A percentile compares a stretch with the other conserved stretches of the same genome.
Conservation (phyloP, 1,140 invertebrate species). For the Cydia fagiglandana region DNA sequence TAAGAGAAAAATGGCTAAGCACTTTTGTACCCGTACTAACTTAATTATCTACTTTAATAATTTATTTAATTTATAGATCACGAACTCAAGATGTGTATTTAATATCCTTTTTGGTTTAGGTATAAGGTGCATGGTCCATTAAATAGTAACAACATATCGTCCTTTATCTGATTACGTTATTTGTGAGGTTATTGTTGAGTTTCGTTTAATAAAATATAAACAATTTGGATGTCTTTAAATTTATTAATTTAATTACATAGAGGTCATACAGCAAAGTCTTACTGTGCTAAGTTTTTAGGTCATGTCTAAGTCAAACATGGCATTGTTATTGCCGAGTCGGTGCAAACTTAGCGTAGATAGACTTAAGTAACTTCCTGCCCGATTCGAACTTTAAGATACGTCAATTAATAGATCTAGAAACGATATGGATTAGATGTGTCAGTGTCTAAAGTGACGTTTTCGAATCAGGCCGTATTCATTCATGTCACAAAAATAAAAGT, state of each 20-base stretch:
- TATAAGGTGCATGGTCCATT: conserved; percentile 53
- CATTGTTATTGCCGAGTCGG: too few relatives aligned
- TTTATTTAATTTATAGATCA: conserved; percentile 17
- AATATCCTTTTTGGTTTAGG: conserved; percentile 36
- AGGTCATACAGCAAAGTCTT: too few relatives aligned
- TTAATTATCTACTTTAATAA: conserved; percentile 17
- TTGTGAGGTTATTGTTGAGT: conserved; percentile 73
- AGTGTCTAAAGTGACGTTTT: too few relatives aligned
- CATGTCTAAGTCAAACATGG: too few relatives aligned
- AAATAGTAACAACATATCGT: conserved; percentile 53
- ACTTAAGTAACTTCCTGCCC: too few relatives aligned
- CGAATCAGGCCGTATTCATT: too few relatives aligned
- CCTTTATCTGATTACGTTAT: conserved; percentile 50
- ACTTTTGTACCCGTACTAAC: conserved; percentile 21
- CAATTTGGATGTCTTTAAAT: background rate
- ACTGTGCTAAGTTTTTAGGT: too few relatives aligned
- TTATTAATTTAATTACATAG: background rate
- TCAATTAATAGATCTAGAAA: too few relatives aligned
- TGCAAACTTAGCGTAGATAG: too few relatives aligned
- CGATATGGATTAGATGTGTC: too few relatives aligned
- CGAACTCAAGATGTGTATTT: conserved; percentile 33
- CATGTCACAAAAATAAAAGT: too few relatives aligned
- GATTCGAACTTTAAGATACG: too few relatives aligned
- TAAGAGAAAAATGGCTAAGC: conserved; percentile 25
- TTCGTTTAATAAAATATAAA: conserved; percentile 68